These are phyloP conservation scores for Listrodromus nycthemerus DNA, from an alignment of 2,888 invertebrate genomes.

Conservation along the genomic window DNA sequence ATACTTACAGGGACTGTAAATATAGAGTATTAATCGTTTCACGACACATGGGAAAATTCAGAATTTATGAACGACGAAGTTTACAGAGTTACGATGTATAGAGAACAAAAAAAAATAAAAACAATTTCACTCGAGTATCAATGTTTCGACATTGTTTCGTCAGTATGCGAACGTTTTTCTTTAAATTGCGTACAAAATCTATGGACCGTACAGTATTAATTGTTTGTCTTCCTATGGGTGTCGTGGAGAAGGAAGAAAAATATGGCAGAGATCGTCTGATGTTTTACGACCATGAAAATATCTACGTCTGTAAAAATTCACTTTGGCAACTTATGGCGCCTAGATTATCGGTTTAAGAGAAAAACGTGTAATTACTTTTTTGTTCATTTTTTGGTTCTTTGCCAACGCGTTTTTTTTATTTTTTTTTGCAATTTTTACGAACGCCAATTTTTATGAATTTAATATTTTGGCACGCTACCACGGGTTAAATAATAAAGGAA, in stretches of 20 bases:
- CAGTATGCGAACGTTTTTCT: neutral
- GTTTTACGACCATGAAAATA: too few relatives aligned
- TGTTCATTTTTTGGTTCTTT: too few relatives aligned
- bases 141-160: constrained; percentile 4
- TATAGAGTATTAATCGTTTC: constrained; percentile 36
- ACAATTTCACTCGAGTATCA: constrained; percentile 18
- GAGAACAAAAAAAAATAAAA: constrained; percentile 8
- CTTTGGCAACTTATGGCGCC: too few relatives aligned
- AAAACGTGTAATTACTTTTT: too few relatives aligned
- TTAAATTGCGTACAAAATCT: constrained; percentile 68
- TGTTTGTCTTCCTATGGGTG: constrained; percentile 71
- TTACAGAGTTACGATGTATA: constrained; percentile 33
- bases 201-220: constrained; percentile 74
- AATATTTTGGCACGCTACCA: too few relatives aligned
- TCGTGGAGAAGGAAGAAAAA: constrained; percentile 11
- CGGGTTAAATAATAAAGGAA: too few relatives aligned
- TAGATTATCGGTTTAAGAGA: too few relatives aligned
- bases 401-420: too few relatives aligned
- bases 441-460: too few relatives aligned
- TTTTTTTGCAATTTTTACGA: too few relatives aligned
- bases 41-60: constrained; percentile 12
- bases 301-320: too few relatives aligned
- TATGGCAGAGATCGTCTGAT: neutral
- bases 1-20: constrained; percentile 48
- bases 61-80: constrained; percentile 39